Percentiles rank a stretch among this genome's conserved stretches.
These are phyloP conservation scores for Canis aureus DNA, from an alignment of 2,113 vertebrate genomes.

Conservation along the genomic window DNA sequence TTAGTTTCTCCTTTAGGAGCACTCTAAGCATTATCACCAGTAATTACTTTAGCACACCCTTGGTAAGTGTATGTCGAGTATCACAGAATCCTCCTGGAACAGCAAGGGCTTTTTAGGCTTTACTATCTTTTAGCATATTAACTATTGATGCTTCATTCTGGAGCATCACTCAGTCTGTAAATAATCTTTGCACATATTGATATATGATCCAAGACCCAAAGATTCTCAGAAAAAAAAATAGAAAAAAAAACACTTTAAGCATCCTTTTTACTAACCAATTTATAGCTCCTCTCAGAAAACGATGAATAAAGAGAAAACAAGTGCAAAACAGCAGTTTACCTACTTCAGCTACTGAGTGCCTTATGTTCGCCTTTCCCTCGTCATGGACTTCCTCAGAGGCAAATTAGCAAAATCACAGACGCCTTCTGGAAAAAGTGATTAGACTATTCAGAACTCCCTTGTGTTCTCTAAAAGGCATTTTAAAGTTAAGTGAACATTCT, in stretches of 20 bases:
- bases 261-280: slow-evolving; percentile 60
- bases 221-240: background rate
- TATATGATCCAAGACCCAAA: background rate
- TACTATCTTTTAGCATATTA: background rate
- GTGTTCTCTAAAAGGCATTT: slow-evolving; percentile 76
- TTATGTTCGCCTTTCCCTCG: slow-evolving; percentile 22
- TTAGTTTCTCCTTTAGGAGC: background rate
- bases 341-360: slow-evolving; percentile 46
- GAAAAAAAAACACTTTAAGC: background rate
- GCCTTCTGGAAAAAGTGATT: slow-evolving; percentile 76
- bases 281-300: slow-evolving; percentile 56
- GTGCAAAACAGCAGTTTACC: slow-evolving; percentile 64
- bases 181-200: background rate
- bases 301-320: slow-evolving; percentile 73
- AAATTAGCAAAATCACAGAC: slow-evolving; percentile 70
- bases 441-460: slow-evolving; percentile 68
- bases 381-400: slow-evolving; percentile 49
- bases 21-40: background rate
- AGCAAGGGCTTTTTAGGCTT: background rate
- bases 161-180: background rate
- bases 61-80: background rate
- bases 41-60: background rate
- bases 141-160: background rate
- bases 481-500: slow-evolving; percentile 74
- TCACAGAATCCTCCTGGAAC: background rate